Percentiles rank a stretch among this genome's conserved stretches.
phyloP scores from a whole-genome alignment of 2,888 invertebrate species.

The Synanthedon andrenaeformis region DNA sequence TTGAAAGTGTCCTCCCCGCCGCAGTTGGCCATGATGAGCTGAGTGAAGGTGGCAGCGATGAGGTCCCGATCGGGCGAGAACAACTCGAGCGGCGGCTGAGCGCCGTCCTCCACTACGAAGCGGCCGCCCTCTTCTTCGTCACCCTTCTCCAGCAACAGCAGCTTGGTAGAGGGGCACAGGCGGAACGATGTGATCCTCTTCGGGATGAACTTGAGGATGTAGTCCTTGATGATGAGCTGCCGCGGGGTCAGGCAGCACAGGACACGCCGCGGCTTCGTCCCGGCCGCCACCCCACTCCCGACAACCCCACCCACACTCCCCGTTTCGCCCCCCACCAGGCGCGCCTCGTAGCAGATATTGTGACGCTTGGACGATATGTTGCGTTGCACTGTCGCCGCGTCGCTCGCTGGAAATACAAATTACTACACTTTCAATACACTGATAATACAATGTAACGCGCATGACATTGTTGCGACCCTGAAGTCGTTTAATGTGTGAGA shows the following conservation, averaged over 20 bases:
- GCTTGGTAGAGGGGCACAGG: constrained; percentile 94
- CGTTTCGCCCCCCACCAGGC: constrained; percentile 22
- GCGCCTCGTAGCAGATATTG: constrained; percentile 89
- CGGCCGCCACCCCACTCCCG: constrained; percentile 5
- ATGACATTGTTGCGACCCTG: no score
- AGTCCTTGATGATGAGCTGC: constrained; percentile 91
- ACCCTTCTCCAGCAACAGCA: constrained; percentile 23
- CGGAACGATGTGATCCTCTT: constrained; percentile 92
- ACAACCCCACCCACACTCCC: constrained; percentile 19
- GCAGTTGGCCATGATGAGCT: constrained; percentile 91
- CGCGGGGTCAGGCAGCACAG: constrained; percentile 92
- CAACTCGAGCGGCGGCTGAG: constrained; percentile 87
- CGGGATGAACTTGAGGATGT: constrained; percentile 92
- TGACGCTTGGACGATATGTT: constrained; percentile 87
- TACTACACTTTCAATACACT: neutral
- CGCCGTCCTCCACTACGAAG: constrained; percentile 91
- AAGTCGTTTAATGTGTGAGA: no score
- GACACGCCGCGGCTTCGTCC: constrained; percentile 80
- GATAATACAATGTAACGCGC: neutral
- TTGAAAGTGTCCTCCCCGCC: constrained; percentile 96
- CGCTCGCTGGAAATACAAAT: constrained; percentile 28
- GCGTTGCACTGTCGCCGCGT: constrained; percentile 87
- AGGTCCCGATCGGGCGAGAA: constrained; percentile 88
- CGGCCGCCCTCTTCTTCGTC: constrained; percentile 57
- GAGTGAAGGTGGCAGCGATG: constrained; percentile 92